Evolutionary conservation across 2,113 vertebrate species (phyloP), one percentile per base, ranked within the genome.

Genomic region (Lonchura striata): DNA sequence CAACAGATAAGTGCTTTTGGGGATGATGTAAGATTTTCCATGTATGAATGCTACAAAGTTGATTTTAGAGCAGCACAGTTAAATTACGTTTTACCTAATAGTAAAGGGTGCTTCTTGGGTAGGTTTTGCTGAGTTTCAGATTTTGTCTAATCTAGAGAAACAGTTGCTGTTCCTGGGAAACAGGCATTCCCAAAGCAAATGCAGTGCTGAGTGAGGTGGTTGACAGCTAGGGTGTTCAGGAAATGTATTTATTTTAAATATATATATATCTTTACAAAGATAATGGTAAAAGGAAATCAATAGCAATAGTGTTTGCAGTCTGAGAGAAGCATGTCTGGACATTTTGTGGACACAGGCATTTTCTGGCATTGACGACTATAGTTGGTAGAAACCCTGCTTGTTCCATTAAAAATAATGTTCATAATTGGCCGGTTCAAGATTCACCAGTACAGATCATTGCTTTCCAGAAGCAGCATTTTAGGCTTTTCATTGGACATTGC

Each of bases 391-490:
- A 49, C 44, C 69, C 86, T 88, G 72, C 76, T 95, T 0, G 0
- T 86, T 94, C 86, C 82, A 86, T 96, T 96, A 94, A 81, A 95
- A 93, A 83, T 88, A 95, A 70, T 47, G 82, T 47, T 90, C 21
- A 4, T 92, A 96, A 96, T 94, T 95, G 94, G 86, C 90, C 0
- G 0, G 69, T 92, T 96, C 92, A 86, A 31, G 88, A 95, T 92
- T 90, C 77, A 96, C 90, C 88, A 93, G 95, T 96, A 90, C 95
- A 96, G 92, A 94, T 96, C 93, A 91, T 91, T 96, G 96, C 94
- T 93, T 94, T 96, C 88, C 76, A 94, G 92, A 90, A 95, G 90
- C 86, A 79, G 80, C 13, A 1, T 88, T 97, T 96, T 92, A 90
- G 90, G 76, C 93, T 96, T 96, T 96, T 91, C 90, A 95, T 88